Evolutionary conservation across 1,140 invertebrate genomes (phyloP).

Genomic region (Bombus terrestris): DNA sequence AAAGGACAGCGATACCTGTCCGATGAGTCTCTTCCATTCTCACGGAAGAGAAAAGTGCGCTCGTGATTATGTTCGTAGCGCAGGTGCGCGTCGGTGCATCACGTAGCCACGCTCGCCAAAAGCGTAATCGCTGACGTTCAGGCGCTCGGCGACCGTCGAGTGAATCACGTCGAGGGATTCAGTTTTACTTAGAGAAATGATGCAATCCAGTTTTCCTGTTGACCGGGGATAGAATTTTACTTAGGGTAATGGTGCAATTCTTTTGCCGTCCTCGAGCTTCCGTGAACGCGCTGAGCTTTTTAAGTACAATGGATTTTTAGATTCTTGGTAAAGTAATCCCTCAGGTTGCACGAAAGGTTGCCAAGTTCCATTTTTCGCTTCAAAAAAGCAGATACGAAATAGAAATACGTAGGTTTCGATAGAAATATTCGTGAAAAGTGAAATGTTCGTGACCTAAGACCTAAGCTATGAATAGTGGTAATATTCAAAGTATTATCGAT

Average conservation of each 20-base stretch:
- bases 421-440: background rate
- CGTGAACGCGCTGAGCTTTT: background rate
- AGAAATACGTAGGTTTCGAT: background rate
- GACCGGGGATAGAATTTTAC: background rate
- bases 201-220: background rate
- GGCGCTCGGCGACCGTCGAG: constrained; percentile 6
- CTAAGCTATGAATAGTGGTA: background rate
- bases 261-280: background rate
- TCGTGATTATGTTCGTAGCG: constrained; percentile 36
- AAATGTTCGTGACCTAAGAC: background rate
- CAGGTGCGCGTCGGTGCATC: constrained; percentile 56
- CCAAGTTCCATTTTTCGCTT: background rate
- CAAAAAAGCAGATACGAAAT: no score
- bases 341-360: background rate
- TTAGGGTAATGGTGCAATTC: background rate
- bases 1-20: constrained; percentile 60
- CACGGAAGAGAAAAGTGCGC: constrained; percentile 70
- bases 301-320: background rate
- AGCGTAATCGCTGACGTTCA: constrained; percentile 33
- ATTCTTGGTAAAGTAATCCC: background rate
- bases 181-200: constrained; percentile 27
- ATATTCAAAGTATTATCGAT: background rate
- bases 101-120: constrained; percentile 48
- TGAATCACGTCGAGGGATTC: constrained; percentile 46
- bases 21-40: constrained; percentile 71